A percentile compares a stretch with the other conserved stretches of the same genome.
Evolutionary conservation across 2,113 vertebrate genomes (phyloP).

Genomic region (Nipponia nippon): DNA sequence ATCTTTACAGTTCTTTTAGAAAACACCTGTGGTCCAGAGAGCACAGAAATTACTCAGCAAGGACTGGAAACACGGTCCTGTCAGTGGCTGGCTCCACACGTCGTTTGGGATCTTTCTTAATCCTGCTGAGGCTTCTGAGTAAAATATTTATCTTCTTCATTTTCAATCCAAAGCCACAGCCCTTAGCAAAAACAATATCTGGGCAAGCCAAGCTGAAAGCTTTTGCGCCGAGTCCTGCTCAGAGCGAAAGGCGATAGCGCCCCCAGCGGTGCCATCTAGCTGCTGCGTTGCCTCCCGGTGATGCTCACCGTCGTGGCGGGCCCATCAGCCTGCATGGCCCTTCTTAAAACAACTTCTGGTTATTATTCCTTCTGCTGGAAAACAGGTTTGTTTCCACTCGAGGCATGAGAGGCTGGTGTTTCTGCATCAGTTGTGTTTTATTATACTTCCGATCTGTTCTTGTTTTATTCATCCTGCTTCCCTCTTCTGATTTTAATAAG

Average conservation of each 20-base stretch:
- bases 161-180: neutral
- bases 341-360: neutral
- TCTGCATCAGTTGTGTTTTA: neutral
- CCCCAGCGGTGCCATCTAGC: constrained; percentile 60
- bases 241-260: neutral
- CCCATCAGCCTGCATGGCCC: neutral
- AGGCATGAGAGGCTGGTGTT: neutral
- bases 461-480: neutral
- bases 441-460: neutral
- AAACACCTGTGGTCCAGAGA: neutral
- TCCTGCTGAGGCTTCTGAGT: neutral
- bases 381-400: neutral
- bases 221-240: neutral
- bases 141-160: neutral
- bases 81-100: neutral
- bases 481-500: neutral
- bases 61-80: neutral
- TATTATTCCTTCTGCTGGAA: neutral
- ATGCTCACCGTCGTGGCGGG: neutral
- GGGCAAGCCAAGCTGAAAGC: neutral
- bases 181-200: neutral
- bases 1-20: neutral
- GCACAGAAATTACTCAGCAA: neutral
- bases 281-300: neutral
- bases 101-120: neutral